phyloP scores from a whole-genome alignment of 2,888 invertebrate species.

The Ennomos fuscantarius region DNA sequence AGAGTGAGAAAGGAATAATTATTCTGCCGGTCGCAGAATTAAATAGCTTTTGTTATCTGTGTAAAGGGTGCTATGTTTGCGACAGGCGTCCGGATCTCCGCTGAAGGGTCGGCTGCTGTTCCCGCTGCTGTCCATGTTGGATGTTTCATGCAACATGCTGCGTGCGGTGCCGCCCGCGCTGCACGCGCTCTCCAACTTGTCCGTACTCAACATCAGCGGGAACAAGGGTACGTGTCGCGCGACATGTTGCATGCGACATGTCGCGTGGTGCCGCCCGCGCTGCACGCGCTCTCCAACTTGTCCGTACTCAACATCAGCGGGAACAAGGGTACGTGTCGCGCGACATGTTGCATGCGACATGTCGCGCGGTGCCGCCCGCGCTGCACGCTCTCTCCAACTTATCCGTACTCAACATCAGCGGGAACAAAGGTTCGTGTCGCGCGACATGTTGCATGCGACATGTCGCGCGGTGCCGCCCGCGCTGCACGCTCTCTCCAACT shows the following conservation, averaged over 20 bases:
- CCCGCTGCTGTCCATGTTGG: conserved; percentile 97
- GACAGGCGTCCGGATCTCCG: conserved; percentile 54
- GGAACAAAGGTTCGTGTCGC: conserved; percentile 86
- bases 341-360: conserved; percentile 7
- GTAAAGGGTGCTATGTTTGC: too few relatives aligned
- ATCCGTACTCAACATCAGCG: conserved; percentile 97
- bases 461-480: conserved; percentile 90
- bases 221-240: conserved; percentile 84
- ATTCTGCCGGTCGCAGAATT: too few relatives aligned
- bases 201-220: conserved; percentile 97
- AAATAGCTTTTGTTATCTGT: too few relatives aligned
- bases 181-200: conserved; percentile 93
- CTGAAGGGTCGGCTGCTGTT: conserved; percentile 91
- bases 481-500: conserved; percentile 92
- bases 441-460: conserved; percentile 6
- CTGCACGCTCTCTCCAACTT: conserved; percentile 94
- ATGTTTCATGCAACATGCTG: conserved; percentile 93
- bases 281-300: conserved; percentile 93
- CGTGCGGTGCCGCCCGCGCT: conserved; percentile 92
- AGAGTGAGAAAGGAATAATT: too few relatives aligned
- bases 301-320: conserved; percentile 97
- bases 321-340: conserved; percentile 84
- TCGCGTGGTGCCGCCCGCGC: conserved; percentile 91
- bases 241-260: conserved; percentile 7
- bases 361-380: conserved; percentile 90